Base-by-base conservation (phyloP, 1,140 invertebrate genomes). In the Harpegnathos saltator region DNA sequence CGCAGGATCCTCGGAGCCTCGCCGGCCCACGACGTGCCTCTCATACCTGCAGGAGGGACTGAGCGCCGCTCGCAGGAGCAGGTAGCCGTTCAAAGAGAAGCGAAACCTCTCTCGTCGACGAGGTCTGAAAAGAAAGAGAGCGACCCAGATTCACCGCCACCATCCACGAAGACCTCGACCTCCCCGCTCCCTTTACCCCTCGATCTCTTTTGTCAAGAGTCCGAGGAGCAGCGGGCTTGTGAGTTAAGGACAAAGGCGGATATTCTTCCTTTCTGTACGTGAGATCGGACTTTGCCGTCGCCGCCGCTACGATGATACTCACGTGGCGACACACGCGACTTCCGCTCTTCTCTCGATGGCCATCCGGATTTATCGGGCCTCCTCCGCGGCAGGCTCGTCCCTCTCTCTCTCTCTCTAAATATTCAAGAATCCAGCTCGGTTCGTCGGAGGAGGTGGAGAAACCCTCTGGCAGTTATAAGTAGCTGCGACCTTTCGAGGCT, bases 401-500 rank as follows among this genome's bases (percentile, higher is more conserved):
- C 38, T 11, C 38, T 44, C 38, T n/a, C 19, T 44, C 24, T 52
- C 17, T n/a, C 17, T 29, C 14, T 12, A 26, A 56, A 78, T 68
- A 68, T 68, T 19, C 9, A 26, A 66, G 74, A 77, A 68, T 58
- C 44, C 17, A 26, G 69, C 38, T 11, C 19, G 65, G 24, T 1
- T 58, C 26, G 17, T 33, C 22, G 33, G 56, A 19, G 38, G 61
- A 44, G 50, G 48, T 12, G 59, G 14, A 26, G 29, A 26, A 26
- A 1, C 59, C 11, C 29, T 82, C 73, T 26, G 22, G 15, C 68
- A 44, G 58, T 52, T 65, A 66, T 83, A 77, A 56, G 73, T 77
- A 65, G 48, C 29, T 26, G 33, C 69, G 58, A 82, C 69, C 78
- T 82, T 82, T 73, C 69, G 56, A 82, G 59, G 48, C 24, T 75